Percentiles rank a stretch among this genome's conserved stretches.
phyloP scores from a whole-genome alignment of 2,113 vertebrate genomes.

The Ia io region DNA sequence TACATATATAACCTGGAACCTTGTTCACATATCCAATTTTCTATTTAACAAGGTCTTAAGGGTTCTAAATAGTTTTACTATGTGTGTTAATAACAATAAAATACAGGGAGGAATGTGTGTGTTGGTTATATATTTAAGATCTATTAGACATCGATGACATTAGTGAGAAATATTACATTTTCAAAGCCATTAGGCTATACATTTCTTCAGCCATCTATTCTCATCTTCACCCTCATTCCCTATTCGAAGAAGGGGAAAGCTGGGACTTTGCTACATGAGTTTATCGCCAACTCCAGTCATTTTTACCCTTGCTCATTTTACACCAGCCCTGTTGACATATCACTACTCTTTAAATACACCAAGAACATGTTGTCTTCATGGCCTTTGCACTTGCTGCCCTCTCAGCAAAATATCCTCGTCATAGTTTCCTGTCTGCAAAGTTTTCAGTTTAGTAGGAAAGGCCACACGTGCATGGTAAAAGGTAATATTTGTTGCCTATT shows the following conservation, averaged over 20 bases:
- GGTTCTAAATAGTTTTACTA: conserved; percentile 17
- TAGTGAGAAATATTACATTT: conserved; percentile 24
- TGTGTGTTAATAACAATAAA: neutral
- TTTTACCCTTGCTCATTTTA: neutral
- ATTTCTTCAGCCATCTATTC: neutral
- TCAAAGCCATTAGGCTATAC: neutral
- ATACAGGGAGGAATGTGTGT: neutral
- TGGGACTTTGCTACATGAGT: neutral
- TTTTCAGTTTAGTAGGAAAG: neutral
- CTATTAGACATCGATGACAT: neutral
- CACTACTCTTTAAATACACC: neutral
- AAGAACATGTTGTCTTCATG: neutral
- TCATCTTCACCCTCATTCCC: neutral
- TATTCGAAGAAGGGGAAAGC: neutral
- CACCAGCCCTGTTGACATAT: too few species aligned
- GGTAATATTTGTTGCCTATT: neutral
- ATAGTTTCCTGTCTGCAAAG: neutral
- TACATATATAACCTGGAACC: conserved; percentile 16
- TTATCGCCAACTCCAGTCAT: neutral
- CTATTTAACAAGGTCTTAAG: neutral
- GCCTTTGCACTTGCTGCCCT: neutral
- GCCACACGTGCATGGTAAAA: neutral
- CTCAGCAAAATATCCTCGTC: neutral
- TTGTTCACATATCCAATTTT: neutral
- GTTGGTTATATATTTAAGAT: conserved; percentile 36